Conservation (phyloP, 2,113 vertebrate genomes). For the Oryctolagus cuniculus region DNA sequence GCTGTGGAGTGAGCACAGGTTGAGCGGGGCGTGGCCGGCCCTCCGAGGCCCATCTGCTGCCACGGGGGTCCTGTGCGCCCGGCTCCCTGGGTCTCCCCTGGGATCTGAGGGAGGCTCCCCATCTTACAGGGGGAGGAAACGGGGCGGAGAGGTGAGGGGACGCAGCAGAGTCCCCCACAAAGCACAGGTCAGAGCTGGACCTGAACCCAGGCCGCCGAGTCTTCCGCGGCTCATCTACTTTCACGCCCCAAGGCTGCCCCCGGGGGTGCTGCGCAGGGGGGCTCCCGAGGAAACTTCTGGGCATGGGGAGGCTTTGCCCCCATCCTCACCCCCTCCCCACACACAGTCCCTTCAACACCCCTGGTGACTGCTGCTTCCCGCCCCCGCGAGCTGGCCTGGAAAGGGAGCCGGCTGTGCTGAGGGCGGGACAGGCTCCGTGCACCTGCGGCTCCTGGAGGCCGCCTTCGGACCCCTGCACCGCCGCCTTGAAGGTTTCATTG, state of each 20-base stretch:
- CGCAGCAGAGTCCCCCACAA: neutral
- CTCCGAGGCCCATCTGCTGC: neutral
- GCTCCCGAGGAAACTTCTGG: neutral
- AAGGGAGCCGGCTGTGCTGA: neutral
- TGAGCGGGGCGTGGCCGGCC: neutral
- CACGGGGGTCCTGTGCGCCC: too few relatives aligned
- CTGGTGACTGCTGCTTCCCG: too few relatives aligned
- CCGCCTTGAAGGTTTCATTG: conserved; percentile 88
- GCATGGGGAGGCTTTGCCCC: neutral
- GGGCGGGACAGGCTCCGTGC: neutral
- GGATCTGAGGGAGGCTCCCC: fast-evolving
- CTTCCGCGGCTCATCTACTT: neutral
- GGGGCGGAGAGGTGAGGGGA: neutral
- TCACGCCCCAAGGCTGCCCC: neutral
- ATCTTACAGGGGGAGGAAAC: neutral
- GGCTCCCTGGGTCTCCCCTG: neutral
- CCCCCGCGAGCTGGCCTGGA: neutral
- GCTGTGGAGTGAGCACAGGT: neutral
- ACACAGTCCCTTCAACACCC: neutral
- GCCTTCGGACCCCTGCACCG: conserved; percentile 71
- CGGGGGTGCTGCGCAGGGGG: too few relatives aligned
- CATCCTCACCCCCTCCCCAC: too few relatives aligned
- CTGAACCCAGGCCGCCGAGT: neutral
- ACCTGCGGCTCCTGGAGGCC: conserved; percentile 77
- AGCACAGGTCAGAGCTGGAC: neutral